These are phyloP conservation scores for Halcyon senegalensis DNA, from an alignment of 2,113 vertebrate species.

Conservation along the genomic window DNA sequence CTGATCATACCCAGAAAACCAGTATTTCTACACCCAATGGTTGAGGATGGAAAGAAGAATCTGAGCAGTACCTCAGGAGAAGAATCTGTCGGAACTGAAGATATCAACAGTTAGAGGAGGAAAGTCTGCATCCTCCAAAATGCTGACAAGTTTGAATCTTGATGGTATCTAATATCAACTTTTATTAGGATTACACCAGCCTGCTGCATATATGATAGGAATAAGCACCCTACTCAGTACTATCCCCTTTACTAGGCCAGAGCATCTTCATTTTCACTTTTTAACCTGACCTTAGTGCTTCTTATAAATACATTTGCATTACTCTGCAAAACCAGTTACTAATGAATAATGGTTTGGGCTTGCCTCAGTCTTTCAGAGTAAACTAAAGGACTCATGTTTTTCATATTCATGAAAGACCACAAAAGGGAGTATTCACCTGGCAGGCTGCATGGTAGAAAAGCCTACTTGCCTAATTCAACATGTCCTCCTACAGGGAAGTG, in stretches of 20 bases:
- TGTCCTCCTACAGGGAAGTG: not conserved
- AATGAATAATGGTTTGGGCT: not conserved
- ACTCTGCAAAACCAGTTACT: not conserved
- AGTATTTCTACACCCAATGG: not conserved
- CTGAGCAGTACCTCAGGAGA: not conserved
- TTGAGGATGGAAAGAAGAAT: not conserved
- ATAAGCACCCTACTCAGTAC: not conserved
- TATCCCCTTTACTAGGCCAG: not conserved
- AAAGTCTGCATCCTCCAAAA: not conserved
- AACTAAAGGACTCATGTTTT: not conserved
- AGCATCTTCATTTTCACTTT: not conserved
- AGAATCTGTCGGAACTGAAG: not conserved
- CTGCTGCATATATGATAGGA: not conserved
- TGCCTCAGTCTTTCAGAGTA: not conserved
- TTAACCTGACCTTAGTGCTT: not conserved
- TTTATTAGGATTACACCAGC: not conserved
- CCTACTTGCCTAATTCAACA: not conserved
- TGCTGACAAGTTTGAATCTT: not conserved
- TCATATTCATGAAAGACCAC: not conserved
- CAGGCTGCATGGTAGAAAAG: not conserved
- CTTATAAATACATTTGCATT: not conserved
- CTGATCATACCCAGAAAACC: not conserved
- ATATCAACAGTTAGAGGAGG: not conserved
- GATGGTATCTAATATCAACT: not conserved
- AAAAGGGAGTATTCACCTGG: not conserved